These are phyloP conservation scores for Cephalopterus ornatus DNA, from an alignment of 2,113 vertebrate species.

Conservation along the genomic window DNA sequence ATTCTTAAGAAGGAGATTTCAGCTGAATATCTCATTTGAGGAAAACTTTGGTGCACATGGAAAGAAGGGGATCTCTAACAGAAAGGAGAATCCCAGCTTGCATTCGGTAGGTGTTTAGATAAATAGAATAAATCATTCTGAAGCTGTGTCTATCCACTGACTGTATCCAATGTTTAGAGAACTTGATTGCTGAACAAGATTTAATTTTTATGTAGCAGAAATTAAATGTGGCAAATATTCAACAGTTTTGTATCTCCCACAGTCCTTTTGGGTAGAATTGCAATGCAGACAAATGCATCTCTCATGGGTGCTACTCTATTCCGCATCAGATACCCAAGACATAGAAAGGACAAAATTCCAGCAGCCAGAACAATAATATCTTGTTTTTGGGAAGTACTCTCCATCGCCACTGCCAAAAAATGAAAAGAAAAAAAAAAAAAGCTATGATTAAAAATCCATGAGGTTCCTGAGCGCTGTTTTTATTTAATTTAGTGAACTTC, in stretches of 20 bases:
- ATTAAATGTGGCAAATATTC: not conserved
- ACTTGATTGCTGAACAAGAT: not conserved
- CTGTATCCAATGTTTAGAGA: not conserved
- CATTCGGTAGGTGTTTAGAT: not conserved
- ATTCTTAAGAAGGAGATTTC: not conserved
- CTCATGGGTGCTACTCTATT: not conserved
- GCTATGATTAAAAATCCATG: not conserved
- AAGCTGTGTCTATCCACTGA: not conserved
- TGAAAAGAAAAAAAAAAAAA: not conserved
- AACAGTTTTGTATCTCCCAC: not conserved
- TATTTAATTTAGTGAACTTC: not conserved
- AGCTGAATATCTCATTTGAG: not conserved
- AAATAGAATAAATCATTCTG: not conserved
- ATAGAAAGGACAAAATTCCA: not conserved
- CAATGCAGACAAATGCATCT: not conserved
- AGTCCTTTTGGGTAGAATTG: not conserved
- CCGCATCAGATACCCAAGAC: not conserved
- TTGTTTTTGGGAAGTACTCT: not conserved
- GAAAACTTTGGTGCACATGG: not conserved
- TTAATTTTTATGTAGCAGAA: not conserved
- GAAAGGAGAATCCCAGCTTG: not conserved
- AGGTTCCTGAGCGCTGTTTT: not conserved
- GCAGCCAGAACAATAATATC: not conserved
- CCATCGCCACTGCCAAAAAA: accelerated
- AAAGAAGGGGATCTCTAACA: not conserved